phyloP scores from a whole-genome alignment of 2,113 vertebrate species.

The Apteryx mantelli region DNA sequence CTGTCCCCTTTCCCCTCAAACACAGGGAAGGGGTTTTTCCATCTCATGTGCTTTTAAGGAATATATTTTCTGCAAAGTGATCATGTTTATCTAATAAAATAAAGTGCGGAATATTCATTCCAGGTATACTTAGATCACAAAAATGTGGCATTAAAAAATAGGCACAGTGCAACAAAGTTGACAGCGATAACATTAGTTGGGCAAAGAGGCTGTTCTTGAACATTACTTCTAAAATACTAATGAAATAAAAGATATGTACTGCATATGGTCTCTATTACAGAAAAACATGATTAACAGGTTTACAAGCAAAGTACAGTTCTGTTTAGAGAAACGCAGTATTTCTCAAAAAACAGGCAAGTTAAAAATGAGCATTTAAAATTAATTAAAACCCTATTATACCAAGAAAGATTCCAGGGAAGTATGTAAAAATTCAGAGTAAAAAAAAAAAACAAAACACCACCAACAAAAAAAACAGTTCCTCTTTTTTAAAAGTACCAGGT shows the following conservation, averaged over 20 bases:
- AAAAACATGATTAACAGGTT: not conserved
- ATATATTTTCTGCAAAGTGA: not conserved
- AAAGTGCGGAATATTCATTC: not conserved
- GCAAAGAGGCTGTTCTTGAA: not conserved
- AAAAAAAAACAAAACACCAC: not conserved
- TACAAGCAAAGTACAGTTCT: conserved; percentile 25
- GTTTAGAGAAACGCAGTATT: not conserved
- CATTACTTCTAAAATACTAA: not conserved
- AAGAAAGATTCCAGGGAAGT: not conserved
- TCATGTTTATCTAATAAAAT: not conserved
- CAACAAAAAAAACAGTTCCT: too few species aligned
- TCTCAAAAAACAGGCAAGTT: not conserved
- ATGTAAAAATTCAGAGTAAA: not conserved
- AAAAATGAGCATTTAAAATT: conserved; percentile 32
- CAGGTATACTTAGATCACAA: not conserved
- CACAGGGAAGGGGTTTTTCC: not conserved
- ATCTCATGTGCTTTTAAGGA: not conserved
- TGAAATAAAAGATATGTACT: not conserved
- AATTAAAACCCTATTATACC: conserved; percentile 6
- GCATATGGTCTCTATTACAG: not conserved
- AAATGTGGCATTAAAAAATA: not conserved
- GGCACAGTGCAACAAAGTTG: not conserved
- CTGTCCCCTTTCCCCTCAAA: not conserved
- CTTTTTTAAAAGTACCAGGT: not conserved
- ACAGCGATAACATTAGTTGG: not conserved